Percentiles rank a stretch among this genome's conserved stretches.
Conservation (phyloP, 2,888 invertebrate species). For the Eucriotettix oculatus region DNA sequence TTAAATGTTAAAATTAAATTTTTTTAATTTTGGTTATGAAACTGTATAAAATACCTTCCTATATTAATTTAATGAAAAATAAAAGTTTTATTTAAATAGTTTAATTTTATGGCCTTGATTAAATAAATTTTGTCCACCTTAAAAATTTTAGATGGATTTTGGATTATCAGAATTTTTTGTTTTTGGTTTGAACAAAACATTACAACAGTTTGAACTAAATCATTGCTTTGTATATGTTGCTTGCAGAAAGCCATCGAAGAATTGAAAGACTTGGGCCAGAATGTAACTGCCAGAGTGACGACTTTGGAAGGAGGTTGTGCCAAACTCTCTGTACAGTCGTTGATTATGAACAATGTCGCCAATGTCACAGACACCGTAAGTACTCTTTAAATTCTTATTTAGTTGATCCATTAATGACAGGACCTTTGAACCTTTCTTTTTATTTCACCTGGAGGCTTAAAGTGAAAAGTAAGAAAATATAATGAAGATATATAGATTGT, state of each 20-base stretch:
- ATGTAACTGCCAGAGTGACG: constrained; percentile 25
- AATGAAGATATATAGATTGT: too few species aligned
- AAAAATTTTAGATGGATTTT: neutral
- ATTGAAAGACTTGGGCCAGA: constrained; percentile 24
- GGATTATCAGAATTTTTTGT: neutral
- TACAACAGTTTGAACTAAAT: neutral
- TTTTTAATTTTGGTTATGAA: too few species aligned
- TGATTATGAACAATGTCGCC: neutral
- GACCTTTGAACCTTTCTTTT: too few species aligned
- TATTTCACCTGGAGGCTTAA: too few species aligned
- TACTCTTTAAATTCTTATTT: neutral
- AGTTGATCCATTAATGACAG: neutral
- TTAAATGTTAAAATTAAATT: too few species aligned
- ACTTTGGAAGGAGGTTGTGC: constrained; percentile 24
- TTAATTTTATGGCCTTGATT: too few species aligned
- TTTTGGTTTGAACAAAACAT: neutral
- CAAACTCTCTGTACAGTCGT: constrained; percentile 11
- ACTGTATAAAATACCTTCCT: too few species aligned
- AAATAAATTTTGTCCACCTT: too few species aligned
- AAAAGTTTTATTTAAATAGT: too few species aligned
- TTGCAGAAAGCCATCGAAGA: constrained; percentile 24
- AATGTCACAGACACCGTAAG: neutral
- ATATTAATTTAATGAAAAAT: too few species aligned
- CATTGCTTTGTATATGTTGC: neutral
- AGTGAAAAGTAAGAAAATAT: too few species aligned